Evolutionary conservation across 2,113 vertebrate genomes (phyloP).

Genomic region (crab-eating macaque (Macaca fascicularis)): DNA sequence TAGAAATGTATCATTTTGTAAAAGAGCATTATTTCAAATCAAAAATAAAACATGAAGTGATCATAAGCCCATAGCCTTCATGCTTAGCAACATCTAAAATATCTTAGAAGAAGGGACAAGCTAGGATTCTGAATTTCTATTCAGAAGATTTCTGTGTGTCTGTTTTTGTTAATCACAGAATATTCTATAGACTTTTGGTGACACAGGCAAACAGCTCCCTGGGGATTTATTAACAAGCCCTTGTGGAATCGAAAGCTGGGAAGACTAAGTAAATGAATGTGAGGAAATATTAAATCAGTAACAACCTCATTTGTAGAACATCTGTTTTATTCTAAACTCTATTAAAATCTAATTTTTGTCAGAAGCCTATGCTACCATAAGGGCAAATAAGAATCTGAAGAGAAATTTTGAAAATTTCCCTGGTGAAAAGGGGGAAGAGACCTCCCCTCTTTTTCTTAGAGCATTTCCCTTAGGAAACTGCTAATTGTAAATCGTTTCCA

Average conservation of each 20-base stretch:
- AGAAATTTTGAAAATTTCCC: not conserved
- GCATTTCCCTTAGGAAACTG: not conserved
- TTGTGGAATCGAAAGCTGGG: not conserved
- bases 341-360: not conserved
- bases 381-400: slow-evolving; percentile 4
- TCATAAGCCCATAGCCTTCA: not conserved
- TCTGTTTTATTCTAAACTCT: not conserved
- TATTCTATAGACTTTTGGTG: not conserved
- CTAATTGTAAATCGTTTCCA: not conserved
- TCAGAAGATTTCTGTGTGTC: no score
- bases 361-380: not conserved
- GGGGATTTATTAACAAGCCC: not conserved
- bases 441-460: not conserved
- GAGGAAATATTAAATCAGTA: not conserved
- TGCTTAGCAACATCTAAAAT: not conserved
- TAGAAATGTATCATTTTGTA: not conserved
- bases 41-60: not conserved
- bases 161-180: not conserved
- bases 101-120: not conserved
- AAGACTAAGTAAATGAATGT: not conserved
- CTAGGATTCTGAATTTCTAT: not conserved
- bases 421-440: not conserved
- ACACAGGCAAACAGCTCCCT: not conserved
- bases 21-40: not conserved
- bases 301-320: not conserved